Conservation (phyloP, 2,888 invertebrate species). For the Seira musarum region DNA sequence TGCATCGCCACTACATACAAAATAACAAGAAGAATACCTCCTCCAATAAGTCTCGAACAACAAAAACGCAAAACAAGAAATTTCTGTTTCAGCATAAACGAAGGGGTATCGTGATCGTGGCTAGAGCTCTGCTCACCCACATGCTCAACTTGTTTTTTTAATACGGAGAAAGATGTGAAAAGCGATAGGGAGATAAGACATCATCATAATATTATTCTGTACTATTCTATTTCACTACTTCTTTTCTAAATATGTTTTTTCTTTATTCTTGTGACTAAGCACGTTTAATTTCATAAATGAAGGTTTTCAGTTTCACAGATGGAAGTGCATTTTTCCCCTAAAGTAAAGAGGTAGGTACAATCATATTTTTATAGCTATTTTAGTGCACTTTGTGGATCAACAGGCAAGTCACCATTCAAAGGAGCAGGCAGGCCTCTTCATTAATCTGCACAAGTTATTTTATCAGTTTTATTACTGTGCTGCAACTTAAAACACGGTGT, state of each 20-base stretch:
- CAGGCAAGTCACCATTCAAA: neutral
- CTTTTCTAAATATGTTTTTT: neutral
- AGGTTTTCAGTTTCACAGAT: neutral
- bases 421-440: neutral
- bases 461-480: constrained; percentile 23
- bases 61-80: neutral
- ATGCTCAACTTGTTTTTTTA: constrained; percentile 8
- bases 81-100: neutral
- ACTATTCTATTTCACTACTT: neutral
- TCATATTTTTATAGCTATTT: constrained; percentile 7
- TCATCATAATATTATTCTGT: constrained; percentile 17
- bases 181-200: constrained; percentile 13
- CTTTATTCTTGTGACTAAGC: constrained; percentile 22
- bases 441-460: neutral
- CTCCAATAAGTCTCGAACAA: neutral
- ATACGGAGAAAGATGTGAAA: constrained; percentile 19
- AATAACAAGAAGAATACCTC: constrained; percentile 10
- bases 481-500: constrained; percentile 20
- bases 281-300: constrained; percentile 24
- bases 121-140: constrained; percentile 13
- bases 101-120: neutral
- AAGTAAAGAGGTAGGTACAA: neutral
- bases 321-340: neutral
- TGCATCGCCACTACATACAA: constrained; percentile 29
- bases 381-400: constrained; percentile 1